Percentiles rank a stretch among this genome's conserved stretches.
These are phyloP conservation scores for Euura lappo DNA, from an alignment of 1,140 invertebrate species.

Conservation along the genomic window DNA sequence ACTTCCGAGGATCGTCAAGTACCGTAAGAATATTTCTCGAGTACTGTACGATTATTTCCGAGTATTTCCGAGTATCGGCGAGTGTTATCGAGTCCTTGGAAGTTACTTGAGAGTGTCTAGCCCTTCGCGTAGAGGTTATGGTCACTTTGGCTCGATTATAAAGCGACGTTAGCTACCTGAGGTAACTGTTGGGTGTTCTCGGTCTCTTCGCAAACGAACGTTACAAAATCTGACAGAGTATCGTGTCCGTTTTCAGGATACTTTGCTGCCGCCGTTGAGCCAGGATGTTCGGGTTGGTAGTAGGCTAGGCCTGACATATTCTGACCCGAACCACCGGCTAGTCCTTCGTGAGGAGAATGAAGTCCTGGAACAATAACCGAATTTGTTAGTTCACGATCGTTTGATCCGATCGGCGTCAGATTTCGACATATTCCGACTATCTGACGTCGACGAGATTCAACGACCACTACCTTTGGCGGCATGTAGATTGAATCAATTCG, in stretches of 20 bases:
- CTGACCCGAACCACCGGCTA: conserved; percentile 72
- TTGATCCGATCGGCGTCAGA: conserved; percentile 12
- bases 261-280: conserved; percentile 69
- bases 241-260: conserved; percentile 88
- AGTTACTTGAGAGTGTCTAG: too few species aligned
- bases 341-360: conserved; percentile 66
- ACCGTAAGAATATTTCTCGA: too few species aligned
- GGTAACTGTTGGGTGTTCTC: conserved; percentile 80
- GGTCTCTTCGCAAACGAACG: conserved; percentile 94
- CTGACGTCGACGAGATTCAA: too few species aligned
- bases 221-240: conserved; percentile 94
- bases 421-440: conserved; percentile 41
- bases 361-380: conserved; percentile 60
- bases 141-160: too few species aligned
- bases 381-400: conserved; percentile 14
- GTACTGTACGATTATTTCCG: too few species aligned
- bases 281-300: conserved; percentile 67
- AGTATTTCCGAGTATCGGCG: too few species aligned
- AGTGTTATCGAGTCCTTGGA: too few species aligned
- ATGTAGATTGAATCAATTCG: not conserved
- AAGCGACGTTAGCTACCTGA: conserved; percentile 67
- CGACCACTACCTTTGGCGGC: not conserved
- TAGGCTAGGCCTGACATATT: conserved; percentile 70
- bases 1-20: too few species aligned
- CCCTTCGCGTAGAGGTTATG: too few species aligned